Percentiles rank a stretch among this genome's conserved stretches.
Evolutionary conservation across 2,888 invertebrate species (phyloP).

Genomic region (Brachypalpus laphriformis): DNA sequence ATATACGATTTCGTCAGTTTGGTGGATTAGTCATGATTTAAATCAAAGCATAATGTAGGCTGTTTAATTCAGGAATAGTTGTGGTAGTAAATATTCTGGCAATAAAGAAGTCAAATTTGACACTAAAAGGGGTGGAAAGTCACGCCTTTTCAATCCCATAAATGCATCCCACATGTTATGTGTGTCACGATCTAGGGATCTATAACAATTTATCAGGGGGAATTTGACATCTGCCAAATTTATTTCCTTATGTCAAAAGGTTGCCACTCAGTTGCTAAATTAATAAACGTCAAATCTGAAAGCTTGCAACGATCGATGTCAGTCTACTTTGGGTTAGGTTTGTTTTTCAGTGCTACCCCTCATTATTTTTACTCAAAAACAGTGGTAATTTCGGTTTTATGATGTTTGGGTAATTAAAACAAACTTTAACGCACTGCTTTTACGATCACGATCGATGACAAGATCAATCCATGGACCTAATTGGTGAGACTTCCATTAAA

Average conservation of each 20-base stretch:
- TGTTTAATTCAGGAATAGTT: neutral
- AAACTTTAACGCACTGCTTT: neutral
- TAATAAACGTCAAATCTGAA: too few species aligned
- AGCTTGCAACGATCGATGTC: too few species aligned
- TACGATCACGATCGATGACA: conserved; percentile 14
- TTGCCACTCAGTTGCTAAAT: too few species aligned
- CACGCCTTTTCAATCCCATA: neutral
- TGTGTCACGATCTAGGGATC: neutral
- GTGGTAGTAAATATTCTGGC: neutral
- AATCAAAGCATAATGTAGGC: neutral
- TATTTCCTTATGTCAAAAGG: too few species aligned
- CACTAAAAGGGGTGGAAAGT: neutral
- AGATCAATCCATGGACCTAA: conserved; percentile 9
- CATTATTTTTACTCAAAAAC: neutral
- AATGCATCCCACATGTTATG: neutral
- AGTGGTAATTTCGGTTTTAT: neutral
- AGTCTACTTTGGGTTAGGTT: too few species aligned
- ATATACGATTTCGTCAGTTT: neutral
- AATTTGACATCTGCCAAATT: neutral
- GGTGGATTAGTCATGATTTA: neutral
- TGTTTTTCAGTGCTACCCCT: neutral
- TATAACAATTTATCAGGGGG: neutral
- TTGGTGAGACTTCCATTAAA: conserved; percentile 5
- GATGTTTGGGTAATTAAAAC: neutral
- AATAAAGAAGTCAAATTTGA: neutral